Percentiles rank a stretch among this genome's conserved stretches.
Conservation (phyloP, 2,797 vertebrate genomes). For the Pelobates cultripes region DNA sequence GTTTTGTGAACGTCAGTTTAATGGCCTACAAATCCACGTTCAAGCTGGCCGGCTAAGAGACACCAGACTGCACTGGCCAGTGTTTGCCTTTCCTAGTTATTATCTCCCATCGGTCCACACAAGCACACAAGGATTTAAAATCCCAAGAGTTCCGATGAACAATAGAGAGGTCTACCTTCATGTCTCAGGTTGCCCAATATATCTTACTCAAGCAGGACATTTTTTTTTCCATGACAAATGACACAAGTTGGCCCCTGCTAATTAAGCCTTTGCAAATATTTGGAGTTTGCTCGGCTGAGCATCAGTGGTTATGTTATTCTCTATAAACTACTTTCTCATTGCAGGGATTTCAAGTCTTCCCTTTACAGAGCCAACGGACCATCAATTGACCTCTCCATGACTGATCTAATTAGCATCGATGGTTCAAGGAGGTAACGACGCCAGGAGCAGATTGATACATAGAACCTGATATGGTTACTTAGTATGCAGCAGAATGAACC, state of each 20-base stretch:
- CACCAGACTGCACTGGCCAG: no score
- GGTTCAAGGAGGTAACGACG: no score
- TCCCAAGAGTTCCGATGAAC: conserved; percentile 1
- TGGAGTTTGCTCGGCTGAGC: conserved; percentile 11
- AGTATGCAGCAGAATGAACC: no score
- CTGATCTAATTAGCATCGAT: conserved; percentile 9
- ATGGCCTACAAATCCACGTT: no score
- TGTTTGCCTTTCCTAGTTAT: no score
- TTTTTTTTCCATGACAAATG: neutral
- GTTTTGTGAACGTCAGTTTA: no score
- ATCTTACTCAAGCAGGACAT: neutral
- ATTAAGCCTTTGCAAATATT: conserved; percentile 30
- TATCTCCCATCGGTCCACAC: conserved; percentile 2
- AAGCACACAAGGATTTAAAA: neutral
- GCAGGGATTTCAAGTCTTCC: conserved; percentile 4
- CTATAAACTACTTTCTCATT: neutral
- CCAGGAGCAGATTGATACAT: no score
- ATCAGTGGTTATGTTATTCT: neutral
- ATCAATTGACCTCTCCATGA: conserved; percentile 31
- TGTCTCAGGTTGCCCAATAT: neutral
- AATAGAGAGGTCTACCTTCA: neutral
- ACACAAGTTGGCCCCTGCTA: conserved; percentile 14
- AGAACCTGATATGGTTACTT: no score
- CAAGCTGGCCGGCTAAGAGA: no score
- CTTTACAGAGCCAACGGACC: conserved; percentile 27